phyloP scores from a whole-genome alignment of 2,888 invertebrate genomes.

The Eupithecia subumbrata region DNA sequence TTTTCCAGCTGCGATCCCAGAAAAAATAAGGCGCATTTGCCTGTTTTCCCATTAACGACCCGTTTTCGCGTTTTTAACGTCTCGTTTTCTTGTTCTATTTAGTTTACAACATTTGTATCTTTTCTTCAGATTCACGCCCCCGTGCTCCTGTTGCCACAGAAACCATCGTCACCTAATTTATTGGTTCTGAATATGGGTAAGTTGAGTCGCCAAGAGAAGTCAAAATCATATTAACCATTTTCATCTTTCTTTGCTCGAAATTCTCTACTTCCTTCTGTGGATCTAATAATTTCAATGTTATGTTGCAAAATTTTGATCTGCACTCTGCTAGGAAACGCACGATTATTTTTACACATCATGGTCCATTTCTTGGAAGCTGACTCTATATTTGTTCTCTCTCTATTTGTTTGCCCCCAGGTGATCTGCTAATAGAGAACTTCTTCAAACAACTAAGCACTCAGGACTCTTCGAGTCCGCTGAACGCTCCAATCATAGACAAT shows the following conservation, averaged over 20 bases:
- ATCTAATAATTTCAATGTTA: neutral
- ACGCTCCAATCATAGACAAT: constrained; percentile 86
- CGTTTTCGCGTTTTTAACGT: neutral
- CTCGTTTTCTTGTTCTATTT: neutral
- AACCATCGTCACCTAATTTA: constrained; percentile 90
- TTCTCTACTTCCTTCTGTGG: neutral
- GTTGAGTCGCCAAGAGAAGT: constrained; percentile 25
- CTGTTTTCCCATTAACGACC: neutral
- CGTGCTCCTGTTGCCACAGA: constrained; percentile 90
- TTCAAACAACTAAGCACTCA: constrained; percentile 84
- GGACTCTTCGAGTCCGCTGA: constrained; percentile 67
- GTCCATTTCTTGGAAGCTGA: too few relatives aligned
- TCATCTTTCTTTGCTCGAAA: too few relatives aligned
- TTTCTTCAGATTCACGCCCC: constrained; percentile 86
- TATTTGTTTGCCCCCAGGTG: constrained; percentile 76
- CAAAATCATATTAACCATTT: neutral
- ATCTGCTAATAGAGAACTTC: constrained; percentile 91
- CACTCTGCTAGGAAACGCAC: too few relatives aligned
- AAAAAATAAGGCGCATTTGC: neutral
- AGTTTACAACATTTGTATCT: neutral
- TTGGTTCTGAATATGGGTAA: constrained; percentile 89
- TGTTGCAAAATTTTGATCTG: too few relatives aligned
- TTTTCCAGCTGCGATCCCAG: too few relatives aligned
- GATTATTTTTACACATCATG: too few relatives aligned
- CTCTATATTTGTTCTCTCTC: neutral